phyloP scores from a whole-genome alignment of 1,140 invertebrate species.

The Phortica variegata region DNA sequence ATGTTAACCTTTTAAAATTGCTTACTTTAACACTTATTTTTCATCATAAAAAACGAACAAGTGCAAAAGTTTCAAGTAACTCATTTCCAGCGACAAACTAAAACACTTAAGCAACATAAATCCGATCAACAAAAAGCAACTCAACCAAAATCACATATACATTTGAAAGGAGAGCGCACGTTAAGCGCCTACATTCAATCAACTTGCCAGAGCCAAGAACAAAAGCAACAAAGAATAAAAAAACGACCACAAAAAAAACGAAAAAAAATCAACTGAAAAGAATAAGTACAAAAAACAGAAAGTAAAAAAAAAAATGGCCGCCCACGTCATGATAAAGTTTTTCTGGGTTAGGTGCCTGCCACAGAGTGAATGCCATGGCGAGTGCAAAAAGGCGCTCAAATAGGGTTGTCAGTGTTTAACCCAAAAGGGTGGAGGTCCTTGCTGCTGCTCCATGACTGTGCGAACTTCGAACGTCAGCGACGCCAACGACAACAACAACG shows the following conservation, averaged over 20 bases:
- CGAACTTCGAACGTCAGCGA: conserved; percentile 38
- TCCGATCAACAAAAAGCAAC: too few relatives aligned
- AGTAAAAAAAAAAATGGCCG: conserved; percentile 20
- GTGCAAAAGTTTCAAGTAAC: too few relatives aligned
- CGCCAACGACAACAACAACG: conserved; percentile 25
- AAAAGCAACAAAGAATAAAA: neutral
- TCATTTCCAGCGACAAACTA: too few relatives aligned
- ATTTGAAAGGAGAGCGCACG: neutral
- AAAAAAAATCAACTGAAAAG: conserved; percentile 13
- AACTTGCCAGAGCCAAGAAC: conserved; percentile 29
- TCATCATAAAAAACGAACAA: too few relatives aligned
- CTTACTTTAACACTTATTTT: too few relatives aligned
- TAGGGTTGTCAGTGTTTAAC: conserved; percentile 57
- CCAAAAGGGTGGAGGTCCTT: conserved; percentile 53
- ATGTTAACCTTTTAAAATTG: too few relatives aligned
- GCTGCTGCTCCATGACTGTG: conserved; percentile 45
- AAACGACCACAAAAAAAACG: conserved; percentile 7
- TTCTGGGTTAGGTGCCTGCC: conserved; percentile 31
- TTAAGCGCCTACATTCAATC: conserved; percentile 34
- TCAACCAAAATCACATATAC: neutral
- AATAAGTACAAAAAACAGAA: conserved; percentile 1
- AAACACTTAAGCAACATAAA: too few relatives aligned
- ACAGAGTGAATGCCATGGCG: conserved; percentile 18
- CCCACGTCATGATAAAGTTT: conserved; percentile 26
- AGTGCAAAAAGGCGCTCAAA: conserved; percentile 55